Percentiles rank a stretch among this genome's conserved stretches.
Conservation (phyloP, 1,140 invertebrate species). For the Galleria mellonella region DNA sequence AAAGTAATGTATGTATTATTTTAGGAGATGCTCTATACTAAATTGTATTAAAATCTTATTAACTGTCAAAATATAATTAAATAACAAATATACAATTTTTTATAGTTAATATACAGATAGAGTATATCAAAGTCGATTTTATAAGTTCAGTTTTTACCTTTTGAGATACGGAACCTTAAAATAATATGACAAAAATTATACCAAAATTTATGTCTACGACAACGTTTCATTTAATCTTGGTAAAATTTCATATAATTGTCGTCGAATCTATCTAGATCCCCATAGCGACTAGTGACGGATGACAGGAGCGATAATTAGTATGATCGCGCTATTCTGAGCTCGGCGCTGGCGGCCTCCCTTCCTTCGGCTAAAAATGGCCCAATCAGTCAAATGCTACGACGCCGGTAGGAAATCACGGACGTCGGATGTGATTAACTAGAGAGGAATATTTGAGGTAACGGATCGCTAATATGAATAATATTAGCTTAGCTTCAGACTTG, state of each 20-base stretch:
- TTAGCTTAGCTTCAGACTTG: no score
- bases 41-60: no score
- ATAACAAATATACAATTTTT: no score
- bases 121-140: no score
- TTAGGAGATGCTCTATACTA: no score
- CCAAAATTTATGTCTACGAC: neutral
- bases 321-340: constrained; percentile 44
- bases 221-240: constrained; percentile 8
- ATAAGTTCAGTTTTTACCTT: no score
- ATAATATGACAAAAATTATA: no score
- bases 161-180: no score
- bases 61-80: no score
- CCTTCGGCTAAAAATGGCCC: constrained; percentile 53
- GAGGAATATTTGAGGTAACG: constrained; percentile 2
- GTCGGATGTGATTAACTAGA: constrained; percentile 16
- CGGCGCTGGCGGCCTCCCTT: constrained; percentile 16
- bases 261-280: constrained; percentile 46
- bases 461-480: constrained; percentile 1
- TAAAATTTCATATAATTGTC: constrained; percentile 45
- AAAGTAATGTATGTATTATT: no score
- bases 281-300: constrained; percentile 33
- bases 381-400: constrained; percentile 52
- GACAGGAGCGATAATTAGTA: constrained; percentile 59
- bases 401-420: constrained; percentile 11
- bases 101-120: no score